Evolutionary conservation across 2,888 invertebrate genomes (phyloP).

Genomic region (Dioctria rufipes): DNA sequence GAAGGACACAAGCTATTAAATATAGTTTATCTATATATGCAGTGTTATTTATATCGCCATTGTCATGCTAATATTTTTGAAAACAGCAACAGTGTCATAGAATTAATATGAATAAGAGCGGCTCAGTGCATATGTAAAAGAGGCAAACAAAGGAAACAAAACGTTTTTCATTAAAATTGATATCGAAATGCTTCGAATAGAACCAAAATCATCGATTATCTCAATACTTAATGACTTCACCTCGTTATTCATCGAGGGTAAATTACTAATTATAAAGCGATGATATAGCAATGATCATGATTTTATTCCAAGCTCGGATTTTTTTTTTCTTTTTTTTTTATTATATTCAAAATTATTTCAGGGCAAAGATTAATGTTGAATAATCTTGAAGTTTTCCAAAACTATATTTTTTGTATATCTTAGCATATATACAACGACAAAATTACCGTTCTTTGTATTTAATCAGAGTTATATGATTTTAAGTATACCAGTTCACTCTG

Average conservation of each 20-base stretch:
- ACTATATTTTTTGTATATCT: too few species aligned
- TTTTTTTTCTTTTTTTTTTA: too few species aligned
- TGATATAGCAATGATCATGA: not conserved
- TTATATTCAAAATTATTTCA: not conserved
- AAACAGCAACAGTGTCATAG: not conserved
- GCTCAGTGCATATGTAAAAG: not conserved
- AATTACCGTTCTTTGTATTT: too few species aligned
- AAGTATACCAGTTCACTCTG: too few species aligned
- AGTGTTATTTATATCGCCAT: slow-evolving; percentile 18
- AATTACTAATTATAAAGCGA: slow-evolving; percentile 15
- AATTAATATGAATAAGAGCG: slow-evolving; percentile 5
- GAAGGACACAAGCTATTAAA: slow-evolving; percentile 11
- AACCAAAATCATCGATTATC: slow-evolving; percentile 2
- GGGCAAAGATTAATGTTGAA: not conserved
- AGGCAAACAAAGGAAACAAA: not conserved
- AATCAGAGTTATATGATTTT: too few species aligned
- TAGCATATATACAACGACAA: too few species aligned
- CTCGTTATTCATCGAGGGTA: slow-evolving; percentile 17
- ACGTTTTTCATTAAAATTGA: not conserved
- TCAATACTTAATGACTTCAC: slow-evolving; percentile 22
- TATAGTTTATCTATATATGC: not conserved
- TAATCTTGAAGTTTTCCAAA: too few species aligned
- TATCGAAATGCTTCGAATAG: not conserved
- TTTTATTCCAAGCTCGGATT: too few species aligned
- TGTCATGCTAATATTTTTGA: slow-evolving; percentile 25